A percentile compares a stretch with the other conserved stretches of the same genome.
phyloP scores from a whole-genome alignment of 2,797 vertebrate species.

The Characodon lateralis region DNA sequence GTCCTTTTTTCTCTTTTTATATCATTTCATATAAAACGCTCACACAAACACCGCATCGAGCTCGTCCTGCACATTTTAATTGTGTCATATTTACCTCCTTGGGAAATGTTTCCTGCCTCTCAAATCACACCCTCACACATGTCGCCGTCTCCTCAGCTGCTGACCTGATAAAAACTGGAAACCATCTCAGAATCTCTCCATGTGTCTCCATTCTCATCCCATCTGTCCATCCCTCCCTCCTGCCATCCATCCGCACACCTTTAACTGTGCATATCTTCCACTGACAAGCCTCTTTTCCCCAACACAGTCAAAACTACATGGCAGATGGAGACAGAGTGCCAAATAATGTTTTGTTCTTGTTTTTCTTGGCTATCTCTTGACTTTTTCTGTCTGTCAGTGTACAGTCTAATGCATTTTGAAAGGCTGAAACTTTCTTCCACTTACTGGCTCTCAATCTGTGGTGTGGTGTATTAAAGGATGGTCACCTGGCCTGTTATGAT shows the following conservation, averaged over 20 bases:
- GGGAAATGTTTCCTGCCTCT: slow-evolving; percentile 31
- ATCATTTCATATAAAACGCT: slow-evolving; percentile 21
- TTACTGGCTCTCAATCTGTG: slow-evolving; percentile 60
- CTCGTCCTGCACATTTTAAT: slow-evolving; percentile 12
- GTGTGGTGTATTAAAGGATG: slow-evolving; percentile 52
- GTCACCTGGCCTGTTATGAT: slow-evolving; percentile 45
- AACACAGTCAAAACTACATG: slow-evolving; percentile 62
- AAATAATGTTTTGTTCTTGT: slow-evolving; percentile 68
- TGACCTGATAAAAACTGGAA: slow-evolving; percentile 41
- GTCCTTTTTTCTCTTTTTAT: slow-evolving; percentile 74
- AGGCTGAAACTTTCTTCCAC: slow-evolving; percentile 53
- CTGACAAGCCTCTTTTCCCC: neutral
- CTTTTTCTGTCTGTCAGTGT: slow-evolving; percentile 68
- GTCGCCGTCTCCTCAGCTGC: slow-evolving; percentile 41
- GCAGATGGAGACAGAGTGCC: slow-evolving; percentile 72
- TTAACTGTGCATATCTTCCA: slow-evolving; percentile 67
- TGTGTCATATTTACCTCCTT: slow-evolving; percentile 24
- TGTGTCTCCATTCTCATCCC: slow-evolving; percentile 50
- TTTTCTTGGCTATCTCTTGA: slow-evolving; percentile 64
- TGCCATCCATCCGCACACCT: slow-evolving; percentile 63
- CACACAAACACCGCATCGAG: slow-evolving; percentile 12
- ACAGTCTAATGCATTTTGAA: slow-evolving; percentile 65
- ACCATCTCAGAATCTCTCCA: slow-evolving; percentile 39
- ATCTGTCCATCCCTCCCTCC: slow-evolving; percentile 38
- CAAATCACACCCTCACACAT: slow-evolving; percentile 25